Base-by-base conservation (phyloP, 1,140 invertebrate genomes). In the Formica selysi region DNA sequence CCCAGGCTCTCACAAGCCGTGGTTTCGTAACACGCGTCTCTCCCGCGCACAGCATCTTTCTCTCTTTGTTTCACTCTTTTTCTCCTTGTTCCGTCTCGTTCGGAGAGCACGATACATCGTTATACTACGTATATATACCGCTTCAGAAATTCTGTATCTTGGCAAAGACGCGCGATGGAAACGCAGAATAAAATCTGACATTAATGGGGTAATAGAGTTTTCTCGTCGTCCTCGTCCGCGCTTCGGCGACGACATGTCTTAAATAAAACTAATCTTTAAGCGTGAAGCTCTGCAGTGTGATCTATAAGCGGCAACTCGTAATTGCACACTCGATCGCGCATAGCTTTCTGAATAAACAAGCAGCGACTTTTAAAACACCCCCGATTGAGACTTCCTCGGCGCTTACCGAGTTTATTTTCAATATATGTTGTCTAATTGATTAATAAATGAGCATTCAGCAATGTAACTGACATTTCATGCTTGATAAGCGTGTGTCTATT, bases 11-110 rank as follows among this genome's bases (percentile, higher is more conserved):
- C 86, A 87, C 89, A 76, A 78, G 86, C 88, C 86, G 87, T 87
- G 89, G 91, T 93, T 93, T 93, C 92, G 91, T 93, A 93, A 93
- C 85, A 91, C 90, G 79, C 91, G 86, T 89, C 79, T 89, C 84
- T 87, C 85, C 71, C 84, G 74, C 68, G 83, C 78, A 67, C 81
- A 79, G 65, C 80, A 59, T 57, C 74, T 64, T 67, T 48, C 80
- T 79, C 41, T 48, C 74, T 76, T 26, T 70, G n/a, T 73, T 32
- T 73, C 70, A 26, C 36, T 68, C 51, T 54, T 16, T 44, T 44
- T 54, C 71, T 54, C 81, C 81, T 76, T 11, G 51, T 19, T 44
- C 68, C 29, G 19, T 80, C 79, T 44, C 67, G 51, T 38, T 81
- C 36, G 22, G 3, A 73, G 19, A 44, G 67, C 68, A 48, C 79